Percentiles rank a stretch among this genome's conserved stretches.
phyloP scores from a whole-genome alignment of 1,140 invertebrate genomes.

The Trichonephila clavipes region DNA sequence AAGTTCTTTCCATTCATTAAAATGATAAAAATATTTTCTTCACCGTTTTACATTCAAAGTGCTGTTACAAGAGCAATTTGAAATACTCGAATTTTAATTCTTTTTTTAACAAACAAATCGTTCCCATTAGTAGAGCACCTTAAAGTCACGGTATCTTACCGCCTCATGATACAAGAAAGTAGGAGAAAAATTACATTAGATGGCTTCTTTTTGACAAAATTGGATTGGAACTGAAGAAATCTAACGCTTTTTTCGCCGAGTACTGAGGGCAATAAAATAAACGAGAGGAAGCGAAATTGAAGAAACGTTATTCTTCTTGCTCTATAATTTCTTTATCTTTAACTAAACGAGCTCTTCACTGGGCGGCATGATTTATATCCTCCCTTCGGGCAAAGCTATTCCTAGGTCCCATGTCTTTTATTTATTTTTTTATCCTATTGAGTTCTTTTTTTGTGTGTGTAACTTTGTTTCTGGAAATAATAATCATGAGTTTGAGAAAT shows the following conservation, averaged over 20 bases:
- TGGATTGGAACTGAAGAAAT: slow-evolving; percentile 30
- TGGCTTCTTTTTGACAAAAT: slow-evolving; percentile 52
- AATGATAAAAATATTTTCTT: too few relatives aligned
- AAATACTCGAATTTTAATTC: slow-evolving; percentile 2
- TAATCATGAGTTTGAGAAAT: slow-evolving; percentile 52
- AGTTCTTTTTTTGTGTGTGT: background rate
- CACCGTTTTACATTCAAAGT: too few relatives aligned
- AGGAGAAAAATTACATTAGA: background rate
- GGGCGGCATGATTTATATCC: slow-evolving; percentile 38
- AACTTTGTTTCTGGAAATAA: slow-evolving; percentile 47
- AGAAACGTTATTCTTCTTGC: slow-evolving; percentile 44
- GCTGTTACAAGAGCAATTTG: background rate
- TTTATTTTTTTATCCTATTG: background rate
- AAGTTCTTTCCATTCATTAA: too few relatives aligned
- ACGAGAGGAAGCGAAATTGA: slow-evolving; percentile 53
- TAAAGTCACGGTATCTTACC: background rate
- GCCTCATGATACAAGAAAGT: background rate
- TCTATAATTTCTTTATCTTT: slow-evolving; percentile 54
- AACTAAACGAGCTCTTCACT: slow-evolving; percentile 50
- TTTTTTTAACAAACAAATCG: slow-evolving; percentile 2
- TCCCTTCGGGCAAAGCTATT: slow-evolving; percentile 19
- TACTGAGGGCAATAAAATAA: slow-evolving; percentile 47
- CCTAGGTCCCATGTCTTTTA: background rate
- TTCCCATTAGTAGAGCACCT: background rate
- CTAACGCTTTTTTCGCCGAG: background rate